Base-by-base conservation (phyloP, 1,140 invertebrate genomes). In the Thaumatotibia leucotreta region DNA sequence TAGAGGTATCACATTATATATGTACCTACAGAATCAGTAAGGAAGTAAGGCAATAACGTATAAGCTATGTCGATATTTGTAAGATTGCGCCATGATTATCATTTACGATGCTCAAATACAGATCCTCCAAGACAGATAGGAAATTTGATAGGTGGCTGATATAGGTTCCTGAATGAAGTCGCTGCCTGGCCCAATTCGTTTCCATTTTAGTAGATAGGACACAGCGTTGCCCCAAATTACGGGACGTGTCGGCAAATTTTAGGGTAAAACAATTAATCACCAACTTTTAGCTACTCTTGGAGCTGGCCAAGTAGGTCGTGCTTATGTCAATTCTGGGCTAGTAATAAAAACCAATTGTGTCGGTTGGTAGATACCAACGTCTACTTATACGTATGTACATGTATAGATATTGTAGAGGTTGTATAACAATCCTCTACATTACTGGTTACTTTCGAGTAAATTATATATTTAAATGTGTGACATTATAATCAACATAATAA, bases 181-280 rank as follows among this genome's bases (percentile, higher is more conserved):
- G 24, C n/a, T 29, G 52, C 29, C 24, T 27, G 52, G 10, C 29
- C 24, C 24, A 58, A 58, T 54, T 54, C 4, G 23, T 27, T 54
- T 27, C 50, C 22, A 3, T 1, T 58, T 29, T 24, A 58, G 10
- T 14, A 24, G 23, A 24, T 24, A 27, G 52, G 52, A 58, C 6
- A 29, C n/a, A 29, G n/a, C 9, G 23, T 58, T 31, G 24, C 23
- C 52, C 52, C 14, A 31, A 1, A 58, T 58, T 29, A 14, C 23
- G 23, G 14, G n/a, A 14, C 52, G 24, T 27, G 52, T 58, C 52
- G n/a, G 9, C 52, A 29, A 17, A 29, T 58, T 58, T 58, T 58
- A 31, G 52, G 52, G 27, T 58, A 58, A 58, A 58, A 29, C 52
- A 17, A 58, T 58, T 58, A 22, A 24, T 58, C 52, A 58, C 52